phyloP scores from a whole-genome alignment of 2,113 vertebrate genomes.

The Lagopus muta region DNA sequence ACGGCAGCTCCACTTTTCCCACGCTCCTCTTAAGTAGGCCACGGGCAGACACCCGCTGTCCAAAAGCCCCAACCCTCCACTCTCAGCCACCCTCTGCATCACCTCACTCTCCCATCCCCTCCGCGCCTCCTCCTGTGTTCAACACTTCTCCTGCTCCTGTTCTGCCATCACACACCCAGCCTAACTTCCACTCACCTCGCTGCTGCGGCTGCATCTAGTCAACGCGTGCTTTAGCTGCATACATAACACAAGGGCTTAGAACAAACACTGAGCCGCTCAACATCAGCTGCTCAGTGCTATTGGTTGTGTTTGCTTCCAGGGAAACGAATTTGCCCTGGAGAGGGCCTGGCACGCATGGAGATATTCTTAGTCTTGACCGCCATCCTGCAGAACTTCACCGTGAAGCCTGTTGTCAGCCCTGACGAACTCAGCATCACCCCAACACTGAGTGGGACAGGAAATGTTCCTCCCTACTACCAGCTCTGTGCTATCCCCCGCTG shows the following conservation, averaged over 20 bases:
- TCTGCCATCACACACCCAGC: too few relatives aligned
- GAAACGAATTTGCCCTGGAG: too few relatives aligned
- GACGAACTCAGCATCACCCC: slow-evolving; percentile 39
- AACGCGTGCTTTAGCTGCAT: too few relatives aligned
- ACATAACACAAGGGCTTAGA: too few relatives aligned
- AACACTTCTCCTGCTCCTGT: background rate
- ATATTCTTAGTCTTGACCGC: slow-evolving; percentile 49
- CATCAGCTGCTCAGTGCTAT: too few relatives aligned
- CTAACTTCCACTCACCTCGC: too few relatives aligned
- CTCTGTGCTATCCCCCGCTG: slow-evolving; percentile 43
- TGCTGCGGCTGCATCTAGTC: too few relatives aligned
- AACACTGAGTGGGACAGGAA: accelerated
- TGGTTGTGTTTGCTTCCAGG: too few relatives aligned
- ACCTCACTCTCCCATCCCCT: background rate
- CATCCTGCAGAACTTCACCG: slow-evolving; percentile 69
- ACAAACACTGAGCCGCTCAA: too few relatives aligned
- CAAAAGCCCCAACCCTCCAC: background rate
- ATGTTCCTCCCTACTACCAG: background rate
- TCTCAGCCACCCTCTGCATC: background rate
- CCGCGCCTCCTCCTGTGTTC: accelerated
- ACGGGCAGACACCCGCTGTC: background rate
- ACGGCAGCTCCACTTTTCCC: background rate
- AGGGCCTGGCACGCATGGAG: slow-evolving; percentile 71
- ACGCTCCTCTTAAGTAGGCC: background rate
- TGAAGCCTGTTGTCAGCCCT: slow-evolving; percentile 55